These are phyloP conservation scores for Sebastes itinus DNA, from an alignment of 2,797 vertebrate genomes.

Conservation along the genomic window DNA sequence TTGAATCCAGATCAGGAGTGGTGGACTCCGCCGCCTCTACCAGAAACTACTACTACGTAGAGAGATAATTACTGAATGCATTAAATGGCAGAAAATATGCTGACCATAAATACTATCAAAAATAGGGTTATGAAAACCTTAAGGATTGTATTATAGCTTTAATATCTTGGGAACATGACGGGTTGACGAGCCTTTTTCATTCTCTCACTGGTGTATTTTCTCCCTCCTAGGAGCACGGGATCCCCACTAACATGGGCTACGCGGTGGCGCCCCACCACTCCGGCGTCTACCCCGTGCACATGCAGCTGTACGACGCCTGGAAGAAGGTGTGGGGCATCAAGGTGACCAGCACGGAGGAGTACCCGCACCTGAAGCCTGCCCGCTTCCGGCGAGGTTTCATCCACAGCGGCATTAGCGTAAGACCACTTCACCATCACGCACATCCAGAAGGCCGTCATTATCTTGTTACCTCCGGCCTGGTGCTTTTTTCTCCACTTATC, in stretches of 20 bases:
- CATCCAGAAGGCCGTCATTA: conserved; percentile 39
- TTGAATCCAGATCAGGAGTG: background rate
- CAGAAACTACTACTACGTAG: background rate
- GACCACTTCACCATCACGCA: conserved; percentile 23
- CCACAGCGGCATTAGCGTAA: conserved; percentile 96
- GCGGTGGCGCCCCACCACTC: conserved; percentile 98
- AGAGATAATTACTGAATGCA: background rate
- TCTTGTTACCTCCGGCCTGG: conserved; percentile 41
- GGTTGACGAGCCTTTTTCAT: background rate
- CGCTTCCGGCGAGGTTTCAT: conserved; percentile 95
- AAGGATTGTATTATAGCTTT: background rate
- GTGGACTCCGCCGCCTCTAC: background rate
- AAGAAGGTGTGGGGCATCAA: conserved; percentile 97
- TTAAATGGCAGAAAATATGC: background rate
- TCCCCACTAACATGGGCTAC: conserved; percentile 98
- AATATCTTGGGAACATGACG: background rate
- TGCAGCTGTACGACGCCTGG: conserved; percentile 98
- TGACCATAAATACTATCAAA: background rate
- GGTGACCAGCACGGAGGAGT: conserved; percentile 98
- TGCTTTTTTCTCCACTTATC: conserved; percentile 15
- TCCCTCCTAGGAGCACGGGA: conserved; percentile 90
- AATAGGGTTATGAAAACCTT: background rate
- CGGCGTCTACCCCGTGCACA: conserved; percentile 95
- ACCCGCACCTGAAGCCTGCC: conserved; percentile 97
- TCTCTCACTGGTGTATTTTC: background rate